Base-by-base conservation (phyloP, 2,113 vertebrate species). In the Rhegmatorhina hoffmannsi region DNA sequence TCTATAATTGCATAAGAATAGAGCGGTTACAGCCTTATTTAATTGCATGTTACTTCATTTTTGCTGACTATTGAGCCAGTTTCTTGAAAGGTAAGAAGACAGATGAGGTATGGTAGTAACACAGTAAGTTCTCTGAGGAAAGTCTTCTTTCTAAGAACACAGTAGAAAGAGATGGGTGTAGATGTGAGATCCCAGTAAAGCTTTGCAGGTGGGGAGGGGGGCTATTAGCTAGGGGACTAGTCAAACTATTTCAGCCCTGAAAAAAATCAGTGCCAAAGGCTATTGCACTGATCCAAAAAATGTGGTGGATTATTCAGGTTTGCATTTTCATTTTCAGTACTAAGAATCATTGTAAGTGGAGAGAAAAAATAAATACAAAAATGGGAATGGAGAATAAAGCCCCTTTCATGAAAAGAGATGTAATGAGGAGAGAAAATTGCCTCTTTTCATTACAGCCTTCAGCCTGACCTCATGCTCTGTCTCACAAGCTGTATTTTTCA, bases 361-460 rank as follows among this genome's bases (percentile, higher is more conserved):
- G 28, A 79, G 56, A 84, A 93, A 72, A 91, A 92, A 90, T 81
- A 93, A 94, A 95, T 52, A 70, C 11, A 60, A 69, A 91, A 92
- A 68, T 76, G n/a, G 15, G 34, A 93, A 64, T 49, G 17, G 72
- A 91, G 81, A 78, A 93, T 67, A 94, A 95, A 85, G 6, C 2
- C 13, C 8, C 29, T 96, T 94, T 78, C 64, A 73, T 94, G 80
- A 89, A 77, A 84, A 80, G 91, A 91, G 53, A 53, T 9, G 36
- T 88, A 77, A 87, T 70, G 90, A 97, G 93, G 62, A 89, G 36
- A 92, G 83, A 94, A 92, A 81, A 92, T 97, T 78, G 81, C 67
- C 40, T 93, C 66, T 91, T 96, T 94, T 96, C 89, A 90, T 91
- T 64, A 66, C 49, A 88, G 84, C 76, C 81, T 73, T 78, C 85